Conservation (phyloP, 1,140 invertebrate genomes). For the Euura saliciscinereae region DNA sequence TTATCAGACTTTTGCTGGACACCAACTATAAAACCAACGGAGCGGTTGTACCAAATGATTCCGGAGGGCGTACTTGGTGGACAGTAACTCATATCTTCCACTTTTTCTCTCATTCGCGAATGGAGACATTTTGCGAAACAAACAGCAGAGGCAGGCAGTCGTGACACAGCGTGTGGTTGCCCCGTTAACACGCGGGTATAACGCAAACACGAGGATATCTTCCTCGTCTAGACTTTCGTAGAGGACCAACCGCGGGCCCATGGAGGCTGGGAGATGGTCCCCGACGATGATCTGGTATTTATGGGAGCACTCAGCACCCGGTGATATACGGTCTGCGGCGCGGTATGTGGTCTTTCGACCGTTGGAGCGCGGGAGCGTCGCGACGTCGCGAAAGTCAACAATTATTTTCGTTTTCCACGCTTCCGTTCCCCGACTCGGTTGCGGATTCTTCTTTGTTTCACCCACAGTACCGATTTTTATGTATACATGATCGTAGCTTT, state of each 20-base stretch:
- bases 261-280: constrained; percentile 22
- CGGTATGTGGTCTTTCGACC: constrained; percentile 27
- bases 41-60: neutral
- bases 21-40: too few relatives aligned
- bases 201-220: constrained; percentile 9
- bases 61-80: neutral
- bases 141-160: constrained; percentile 39
- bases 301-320: constrained; percentile 45
- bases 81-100: constrained; percentile 11
- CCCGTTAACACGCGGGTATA: constrained; percentile 24
- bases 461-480: too few relatives aligned
- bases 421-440: neutral
- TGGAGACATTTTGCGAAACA: constrained; percentile 37
- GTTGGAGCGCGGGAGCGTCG: neutral
- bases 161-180: constrained; percentile 41
- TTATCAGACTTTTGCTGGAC: too few relatives aligned
- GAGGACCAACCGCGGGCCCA: constrained; percentile 9
- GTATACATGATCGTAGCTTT: too few relatives aligned
- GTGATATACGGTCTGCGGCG: constrained; percentile 38
- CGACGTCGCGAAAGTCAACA: constrained; percentile 28
- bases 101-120: constrained; percentile 6
- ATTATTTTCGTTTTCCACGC: constrained; percentile 31
- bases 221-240: constrained; percentile 23
- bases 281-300: constrained; percentile 46
- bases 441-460: constrained; percentile 9